Percentiles rank a stretch among this genome's conserved stretches.
phyloP scores from a whole-genome alignment of 2,888 invertebrate species.

The Cerceris rybyensis region DNA sequence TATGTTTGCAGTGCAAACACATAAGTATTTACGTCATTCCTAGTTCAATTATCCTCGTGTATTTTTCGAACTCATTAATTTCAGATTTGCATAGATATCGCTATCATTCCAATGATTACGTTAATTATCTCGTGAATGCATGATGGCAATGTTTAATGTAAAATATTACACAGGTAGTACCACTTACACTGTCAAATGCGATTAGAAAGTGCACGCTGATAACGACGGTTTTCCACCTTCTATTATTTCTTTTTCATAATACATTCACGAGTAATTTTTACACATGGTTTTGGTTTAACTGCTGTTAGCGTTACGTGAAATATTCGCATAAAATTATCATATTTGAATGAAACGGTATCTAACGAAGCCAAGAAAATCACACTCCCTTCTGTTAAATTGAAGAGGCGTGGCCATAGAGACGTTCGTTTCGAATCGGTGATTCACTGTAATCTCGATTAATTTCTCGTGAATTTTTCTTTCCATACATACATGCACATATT shows the following conservation, averaged over 20 bases:
- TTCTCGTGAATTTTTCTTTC: constrained; percentile 26
- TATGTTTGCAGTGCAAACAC: not conserved
- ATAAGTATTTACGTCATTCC: constrained; percentile 2
- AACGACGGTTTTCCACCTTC: not conserved
- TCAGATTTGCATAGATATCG: not conserved
- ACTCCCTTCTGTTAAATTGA: constrained; percentile 40
- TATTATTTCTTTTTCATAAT: not conserved
- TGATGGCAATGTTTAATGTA: not conserved
- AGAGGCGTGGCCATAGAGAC: constrained; percentile 39
- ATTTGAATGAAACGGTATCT: constrained; percentile 29
- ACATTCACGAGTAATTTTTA: constrained; percentile 1
- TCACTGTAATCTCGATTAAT: constrained; percentile 37
- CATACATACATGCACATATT: not conserved
- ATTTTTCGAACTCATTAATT: constrained; percentile 26
- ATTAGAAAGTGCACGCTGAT: constrained; percentile 48
- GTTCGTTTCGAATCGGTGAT: constrained; percentile 47
- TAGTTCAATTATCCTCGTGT: constrained; percentile 5
- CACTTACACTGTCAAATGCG: constrained; percentile 25
- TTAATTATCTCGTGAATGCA: no score
- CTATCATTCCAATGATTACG: not conserved
- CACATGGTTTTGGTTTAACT: not conserved
- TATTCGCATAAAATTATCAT: constrained; percentile 47
- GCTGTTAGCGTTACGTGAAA: constrained; percentile 34
- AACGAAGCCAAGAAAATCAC: constrained; percentile 38
- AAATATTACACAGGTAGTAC: not conserved